Percentiles rank a stretch among this genome's conserved stretches.
phyloP scores from a whole-genome alignment of 2,888 invertebrate genomes.

The Coenonympha arcania region DNA sequence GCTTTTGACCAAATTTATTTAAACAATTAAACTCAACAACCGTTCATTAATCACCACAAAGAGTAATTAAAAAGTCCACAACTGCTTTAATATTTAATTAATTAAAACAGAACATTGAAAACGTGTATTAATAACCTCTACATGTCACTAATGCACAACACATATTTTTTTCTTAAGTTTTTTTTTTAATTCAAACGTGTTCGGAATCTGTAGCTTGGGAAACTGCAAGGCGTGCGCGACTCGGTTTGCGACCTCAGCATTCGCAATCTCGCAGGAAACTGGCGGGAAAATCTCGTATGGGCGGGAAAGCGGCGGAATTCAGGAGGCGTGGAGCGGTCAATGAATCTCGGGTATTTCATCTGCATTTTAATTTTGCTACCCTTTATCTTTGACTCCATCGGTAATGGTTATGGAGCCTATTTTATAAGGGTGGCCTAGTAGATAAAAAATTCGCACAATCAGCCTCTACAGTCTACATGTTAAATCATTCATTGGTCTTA shows the following conservation, averaged over 20 bases:
- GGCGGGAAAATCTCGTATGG: slow-evolving; percentile 41
- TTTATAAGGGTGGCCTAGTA: too few relatives aligned
- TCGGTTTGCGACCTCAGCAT: slow-evolving; percentile 35
- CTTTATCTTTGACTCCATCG: slow-evolving; percentile 9
- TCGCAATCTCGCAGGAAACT: slow-evolving; percentile 42
- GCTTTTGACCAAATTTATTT: background rate
- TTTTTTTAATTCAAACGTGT: background rate
- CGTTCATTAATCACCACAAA: background rate
- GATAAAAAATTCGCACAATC: too few relatives aligned
- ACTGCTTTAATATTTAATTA: too few relatives aligned
- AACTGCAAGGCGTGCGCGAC: background rate
- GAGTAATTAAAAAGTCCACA: too few relatives aligned
- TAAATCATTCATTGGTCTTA: too few relatives aligned
- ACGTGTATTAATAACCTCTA: background rate
- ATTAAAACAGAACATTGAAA: too few relatives aligned
- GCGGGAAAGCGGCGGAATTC: slow-evolving; percentile 26
- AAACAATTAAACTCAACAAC: background rate
- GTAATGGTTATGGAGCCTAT: too few relatives aligned
- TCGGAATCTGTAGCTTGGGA: slow-evolving; percentile 2
- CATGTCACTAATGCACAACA: background rate
- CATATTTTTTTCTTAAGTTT: background rate
- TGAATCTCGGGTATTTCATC: slow-evolving; percentile 15
- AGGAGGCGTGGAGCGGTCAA: slow-evolving; percentile 12
- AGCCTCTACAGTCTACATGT: too few relatives aligned
- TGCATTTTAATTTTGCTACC: slow-evolving; percentile 3